Percentiles rank a stretch among this genome's conserved stretches.
These are phyloP conservation scores for Aleiodes testaceus DNA, from an alignment of 2,888 invertebrate species.

Conservation along the genomic window DNA sequence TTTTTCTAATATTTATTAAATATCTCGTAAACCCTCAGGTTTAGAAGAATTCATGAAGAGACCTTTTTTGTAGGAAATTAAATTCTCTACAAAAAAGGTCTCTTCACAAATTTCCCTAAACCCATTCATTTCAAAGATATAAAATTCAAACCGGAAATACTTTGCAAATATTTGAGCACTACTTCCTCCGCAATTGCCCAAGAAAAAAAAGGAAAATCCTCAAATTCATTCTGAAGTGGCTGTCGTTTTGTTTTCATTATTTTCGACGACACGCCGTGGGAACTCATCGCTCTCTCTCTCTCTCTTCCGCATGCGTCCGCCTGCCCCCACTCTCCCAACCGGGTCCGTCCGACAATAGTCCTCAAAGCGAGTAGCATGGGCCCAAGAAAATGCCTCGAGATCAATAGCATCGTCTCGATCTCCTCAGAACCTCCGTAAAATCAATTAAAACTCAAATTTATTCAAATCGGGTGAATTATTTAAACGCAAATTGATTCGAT, in stretches of 20 bases:
- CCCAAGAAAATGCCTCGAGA: conserved; percentile 29
- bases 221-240: conserved; percentile 41
- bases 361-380: conserved; percentile 21
- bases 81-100: no score
- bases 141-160: conserved; percentile 3
- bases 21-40: not conserved
- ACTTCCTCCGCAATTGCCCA: not conserved
- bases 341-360: conserved; percentile 44
- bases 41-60: not conserved
- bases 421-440: conserved; percentile 18
- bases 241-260: conserved; percentile 67
- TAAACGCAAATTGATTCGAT: conserved; percentile 58
- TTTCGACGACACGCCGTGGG: conserved; percentile 68
- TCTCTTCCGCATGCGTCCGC: conserved; percentile 47
- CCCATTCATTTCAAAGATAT: no score
- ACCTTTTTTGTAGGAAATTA: not conserved
- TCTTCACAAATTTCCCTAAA: not conserved
- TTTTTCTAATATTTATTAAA: not conserved
- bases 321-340: conserved; percentile 26
- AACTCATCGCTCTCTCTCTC: conserved; percentile 61
- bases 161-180: conserved; percentile 8
- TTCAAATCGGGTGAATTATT: conserved; percentile 17
- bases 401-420: conserved; percentile 28
- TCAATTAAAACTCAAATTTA: conserved; percentile 22
- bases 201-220: conserved; percentile 42